Evolutionary conservation across 2,113 vertebrate genomes (phyloP).

Genomic region (Bambusicola thoracicus): DNA sequence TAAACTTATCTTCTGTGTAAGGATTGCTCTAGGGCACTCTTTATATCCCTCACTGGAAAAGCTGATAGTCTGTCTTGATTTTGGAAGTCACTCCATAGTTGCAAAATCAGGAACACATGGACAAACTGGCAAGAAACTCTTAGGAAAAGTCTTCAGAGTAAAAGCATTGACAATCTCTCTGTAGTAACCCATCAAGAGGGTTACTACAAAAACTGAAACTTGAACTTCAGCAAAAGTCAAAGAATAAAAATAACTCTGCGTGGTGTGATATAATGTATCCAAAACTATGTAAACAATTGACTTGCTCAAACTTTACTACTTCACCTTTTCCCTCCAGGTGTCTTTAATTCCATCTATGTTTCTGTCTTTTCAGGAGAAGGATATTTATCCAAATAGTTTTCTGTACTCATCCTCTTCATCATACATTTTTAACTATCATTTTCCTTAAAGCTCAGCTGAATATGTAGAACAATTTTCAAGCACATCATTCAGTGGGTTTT

Average conservation of each 20-base stretch:
- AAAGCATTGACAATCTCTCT: neutral
- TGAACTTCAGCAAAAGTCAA: slow-evolving; percentile 16
- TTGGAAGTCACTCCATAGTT: neutral
- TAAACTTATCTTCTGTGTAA: neutral
- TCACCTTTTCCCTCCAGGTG: neutral
- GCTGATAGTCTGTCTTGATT: neutral
- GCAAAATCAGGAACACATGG: neutral
- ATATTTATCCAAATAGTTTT: neutral
- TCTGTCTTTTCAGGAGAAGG: neutral
- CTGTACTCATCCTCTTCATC: neutral
- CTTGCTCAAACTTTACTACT: neutral
- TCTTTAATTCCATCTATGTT: slow-evolving; percentile 18
- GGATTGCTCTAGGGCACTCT: neutral
- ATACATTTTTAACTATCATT: neutral
- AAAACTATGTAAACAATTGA: slow-evolving; percentile 50
- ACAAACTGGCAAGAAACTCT: neutral
- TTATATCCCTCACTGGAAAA: neutral
- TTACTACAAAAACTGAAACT: neutral
- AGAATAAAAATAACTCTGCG: slow-evolving; percentile 39
- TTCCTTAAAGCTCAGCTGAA: neutral
- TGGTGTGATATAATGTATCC: slow-evolving; percentile 32
- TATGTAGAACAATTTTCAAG: neutral
- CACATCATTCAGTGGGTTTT: neutral
- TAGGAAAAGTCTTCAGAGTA: neutral
- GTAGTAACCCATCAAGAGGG: neutral